Percentiles rank a stretch among this genome's conserved stretches.
Conservation (phyloP, 2,888 invertebrate genomes). For the Cerceris ruficornis region DNA sequence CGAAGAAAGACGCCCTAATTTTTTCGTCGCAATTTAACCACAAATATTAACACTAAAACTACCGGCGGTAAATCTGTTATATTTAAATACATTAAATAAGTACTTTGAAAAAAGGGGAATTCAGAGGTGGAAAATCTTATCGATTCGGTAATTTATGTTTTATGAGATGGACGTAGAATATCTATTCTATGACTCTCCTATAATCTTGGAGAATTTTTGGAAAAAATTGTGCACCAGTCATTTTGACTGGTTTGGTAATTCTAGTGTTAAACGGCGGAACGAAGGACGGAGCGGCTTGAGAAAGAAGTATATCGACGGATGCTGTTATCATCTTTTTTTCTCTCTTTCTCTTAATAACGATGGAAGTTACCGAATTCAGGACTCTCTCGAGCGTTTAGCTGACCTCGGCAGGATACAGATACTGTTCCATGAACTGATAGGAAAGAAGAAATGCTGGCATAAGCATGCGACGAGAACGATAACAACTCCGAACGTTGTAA, state of each 20-base stretch:
- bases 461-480: neutral
- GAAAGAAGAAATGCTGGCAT: neutral
- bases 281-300: no score
- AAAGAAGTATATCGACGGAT: neutral
- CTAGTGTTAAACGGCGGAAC: neutral
- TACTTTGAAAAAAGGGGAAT: no score
- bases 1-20: neutral
- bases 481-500: neutral
- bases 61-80: no score
- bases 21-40: neutral
- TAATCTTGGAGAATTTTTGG: no score
- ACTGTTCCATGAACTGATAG: neutral
- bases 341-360: neutral
- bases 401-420: neutral
- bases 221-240: no score
- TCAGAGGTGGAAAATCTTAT: no score
- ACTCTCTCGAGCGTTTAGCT: neutral
- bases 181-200: no score
- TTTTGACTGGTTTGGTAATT: no score
- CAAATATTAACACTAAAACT: no score
- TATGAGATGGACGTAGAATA: no score
- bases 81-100: no score
- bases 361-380: neutral
- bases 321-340: neutral
- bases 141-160: no score